phyloP scores from a whole-genome alignment of 2,113 vertebrate genomes.

The Cnemophilus loriae region DNA sequence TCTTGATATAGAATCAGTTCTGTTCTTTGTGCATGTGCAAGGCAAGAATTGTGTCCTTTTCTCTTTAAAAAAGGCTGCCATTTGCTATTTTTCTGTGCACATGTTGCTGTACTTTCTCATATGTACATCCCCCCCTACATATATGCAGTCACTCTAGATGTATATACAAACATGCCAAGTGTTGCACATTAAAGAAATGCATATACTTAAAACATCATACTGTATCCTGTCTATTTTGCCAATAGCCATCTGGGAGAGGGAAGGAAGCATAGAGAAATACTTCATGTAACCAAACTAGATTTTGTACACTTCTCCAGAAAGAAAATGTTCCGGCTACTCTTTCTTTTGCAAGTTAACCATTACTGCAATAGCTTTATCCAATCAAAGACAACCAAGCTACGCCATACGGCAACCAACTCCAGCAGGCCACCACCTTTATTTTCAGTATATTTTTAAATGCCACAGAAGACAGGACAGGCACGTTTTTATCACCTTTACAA shows the following conservation, averaged over 20 bases:
- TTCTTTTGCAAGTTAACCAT: not conserved
- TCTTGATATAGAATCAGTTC: not conserved
- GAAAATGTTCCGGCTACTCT: not conserved
- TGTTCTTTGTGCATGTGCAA: not conserved
- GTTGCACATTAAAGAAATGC: not conserved
- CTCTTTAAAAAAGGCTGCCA: not conserved
- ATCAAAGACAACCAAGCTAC: not conserved
- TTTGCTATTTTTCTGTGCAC: not conserved
- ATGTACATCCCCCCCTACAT: not conserved
- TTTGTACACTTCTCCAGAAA: not conserved
- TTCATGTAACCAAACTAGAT: not conserved
- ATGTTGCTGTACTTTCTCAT: not conserved
- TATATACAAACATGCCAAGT: slow-evolving; percentile 29
- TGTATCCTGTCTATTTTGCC: not conserved
- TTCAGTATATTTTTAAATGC: not conserved
- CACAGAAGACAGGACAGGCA: not conserved
- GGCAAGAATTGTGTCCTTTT: not conserved
- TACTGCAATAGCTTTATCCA: not conserved
- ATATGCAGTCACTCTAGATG: not conserved
- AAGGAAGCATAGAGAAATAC: not conserved
- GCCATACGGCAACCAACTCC: not conserved
- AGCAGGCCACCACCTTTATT: not conserved
- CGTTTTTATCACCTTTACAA: fast-evolving
- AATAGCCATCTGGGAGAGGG: slow-evolving; percentile 18
- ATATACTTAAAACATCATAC: slow-evolving; percentile 16